Evolutionary conservation across 2,113 vertebrate genomes (phyloP).

Genomic region (Pelmatolapia mariae): DNA sequence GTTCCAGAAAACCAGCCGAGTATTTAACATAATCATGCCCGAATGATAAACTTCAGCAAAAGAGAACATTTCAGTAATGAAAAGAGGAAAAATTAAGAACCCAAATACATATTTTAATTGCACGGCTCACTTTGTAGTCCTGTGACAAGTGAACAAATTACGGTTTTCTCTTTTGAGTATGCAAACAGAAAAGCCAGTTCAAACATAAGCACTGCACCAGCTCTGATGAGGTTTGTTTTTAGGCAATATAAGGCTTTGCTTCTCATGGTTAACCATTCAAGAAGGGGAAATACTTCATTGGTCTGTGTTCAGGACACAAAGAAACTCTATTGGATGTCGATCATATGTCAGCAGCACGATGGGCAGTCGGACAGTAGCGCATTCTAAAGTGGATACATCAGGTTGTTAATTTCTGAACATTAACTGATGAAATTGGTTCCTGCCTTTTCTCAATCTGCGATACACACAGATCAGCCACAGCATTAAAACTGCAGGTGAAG

Average conservation of each 20-base stretch:
- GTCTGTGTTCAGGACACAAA: slow-evolving; percentile 18
- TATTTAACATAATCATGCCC: neutral
- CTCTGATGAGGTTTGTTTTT: slow-evolving; percentile 34
- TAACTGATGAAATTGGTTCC: neutral
- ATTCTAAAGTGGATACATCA: neutral
- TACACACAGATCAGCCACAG: neutral
- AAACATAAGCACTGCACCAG: slow-evolving; percentile 1
- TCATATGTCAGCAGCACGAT: neutral
- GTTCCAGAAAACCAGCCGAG: neutral
- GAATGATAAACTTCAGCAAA: neutral
- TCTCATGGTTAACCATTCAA: slow-evolving; percentile 46
- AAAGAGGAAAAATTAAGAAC: neutral
- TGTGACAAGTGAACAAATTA: slow-evolving; percentile 29
- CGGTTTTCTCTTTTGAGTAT: slow-evolving; percentile 27
- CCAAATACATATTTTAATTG: neutral
- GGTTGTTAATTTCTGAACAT: neutral
- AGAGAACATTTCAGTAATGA: neutral
- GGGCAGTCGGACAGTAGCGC: neutral
- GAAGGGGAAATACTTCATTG: slow-evolving; percentile 28
- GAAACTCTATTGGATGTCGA: neutral
- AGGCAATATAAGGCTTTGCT: slow-evolving; percentile 55
- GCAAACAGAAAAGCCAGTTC: neutral
- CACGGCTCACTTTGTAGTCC: neutral
- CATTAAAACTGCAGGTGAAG: neutral
- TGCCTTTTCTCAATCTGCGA: neutral